A percentile compares a stretch with the other conserved stretches of the same genome.
These are phyloP conservation scores for Desmophyllum pertusum DNA, from an alignment of 92 coral and sea anemone species.

Conservation along the genomic window DNA sequence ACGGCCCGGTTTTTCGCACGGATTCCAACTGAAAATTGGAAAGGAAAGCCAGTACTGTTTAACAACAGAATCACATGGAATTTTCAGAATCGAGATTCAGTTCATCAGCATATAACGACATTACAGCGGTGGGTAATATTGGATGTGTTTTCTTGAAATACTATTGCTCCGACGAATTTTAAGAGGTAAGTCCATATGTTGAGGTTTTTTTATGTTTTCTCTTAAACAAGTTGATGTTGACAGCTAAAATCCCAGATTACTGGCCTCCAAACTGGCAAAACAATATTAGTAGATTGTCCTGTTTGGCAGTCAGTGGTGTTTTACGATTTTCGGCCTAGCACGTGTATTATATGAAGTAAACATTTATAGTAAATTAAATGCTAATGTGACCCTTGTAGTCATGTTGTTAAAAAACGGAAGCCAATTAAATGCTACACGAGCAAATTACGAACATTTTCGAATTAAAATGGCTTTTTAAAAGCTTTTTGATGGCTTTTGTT, in stretches of 20 bases:
- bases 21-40: background rate
- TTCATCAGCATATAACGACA: background rate
- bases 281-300: background rate
- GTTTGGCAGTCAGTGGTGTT: background rate
- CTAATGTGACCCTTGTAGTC: background rate
- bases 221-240: background rate
- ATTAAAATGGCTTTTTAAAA: background rate
- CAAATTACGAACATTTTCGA: background rate
- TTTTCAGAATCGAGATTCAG: background rate
- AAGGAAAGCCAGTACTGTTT: background rate
- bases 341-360: conserved; percentile 15
- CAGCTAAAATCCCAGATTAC: background rate
- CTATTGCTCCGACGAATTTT: conserved; percentile 34
- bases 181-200: conserved; percentile 24
- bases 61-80: conserved; percentile 8
- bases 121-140: conserved; percentile 9
- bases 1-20: background rate
- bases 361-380: background rate
- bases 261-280: background rate
- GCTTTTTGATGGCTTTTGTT: background rate
- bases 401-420: background rate
- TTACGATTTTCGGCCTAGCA: conserved; percentile 4
- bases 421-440: background rate
- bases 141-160: conserved; percentile 49
- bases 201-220: background rate